phyloP scores from a whole-genome alignment of 2,888 invertebrate genomes.

The Physocephala rufipes region DNA sequence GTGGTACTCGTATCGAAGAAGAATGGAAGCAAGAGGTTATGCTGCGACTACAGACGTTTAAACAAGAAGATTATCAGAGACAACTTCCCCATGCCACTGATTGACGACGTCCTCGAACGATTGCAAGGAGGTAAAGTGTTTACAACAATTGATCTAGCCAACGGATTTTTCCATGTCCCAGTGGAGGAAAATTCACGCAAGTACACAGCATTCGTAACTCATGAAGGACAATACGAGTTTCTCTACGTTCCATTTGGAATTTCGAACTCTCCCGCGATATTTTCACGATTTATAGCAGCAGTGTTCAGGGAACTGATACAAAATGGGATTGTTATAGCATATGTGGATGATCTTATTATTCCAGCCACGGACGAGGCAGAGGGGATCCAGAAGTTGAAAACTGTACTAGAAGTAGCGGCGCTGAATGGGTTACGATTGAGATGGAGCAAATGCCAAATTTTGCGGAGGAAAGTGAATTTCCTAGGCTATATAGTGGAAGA shows the following conservation, averaged over 20 bases:
- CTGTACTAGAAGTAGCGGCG: slow-evolving; percentile 39
- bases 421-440: slow-evolving; percentile 32
- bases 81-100: slow-evolving; percentile 37
- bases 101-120: slow-evolving; percentile 42
- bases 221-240: slow-evolving; percentile 47
- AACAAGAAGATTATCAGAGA: slow-evolving; percentile 26
- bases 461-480: slow-evolving; percentile 38
- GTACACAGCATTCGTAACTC: slow-evolving; percentile 48
- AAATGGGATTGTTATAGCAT: slow-evolving; percentile 33
- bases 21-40: slow-evolving; percentile 19
- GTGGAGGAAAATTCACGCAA: slow-evolving; percentile 44
- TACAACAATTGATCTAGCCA: slow-evolving; percentile 45
- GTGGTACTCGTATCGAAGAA: slow-evolving; percentile 21
- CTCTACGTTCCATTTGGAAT: slow-evolving; percentile 45
- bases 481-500: slow-evolving; percentile 40
- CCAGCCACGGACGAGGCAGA: slow-evolving; percentile 38
- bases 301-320: slow-evolving; percentile 38
- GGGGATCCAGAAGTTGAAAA: slow-evolving; percentile 26
- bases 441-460: slow-evolving; percentile 43
- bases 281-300: slow-evolving; percentile 40
- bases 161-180: slow-evolving; percentile 48
- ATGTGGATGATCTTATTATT: slow-evolving; percentile 44
- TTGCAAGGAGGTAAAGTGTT: slow-evolving; percentile 45
- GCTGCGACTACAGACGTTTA: neutral
- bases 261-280: slow-evolving; percentile 43